Evolutionary conservation across 2,888 invertebrate genomes (phyloP).

Genomic region (Torymus texanus): DNA sequence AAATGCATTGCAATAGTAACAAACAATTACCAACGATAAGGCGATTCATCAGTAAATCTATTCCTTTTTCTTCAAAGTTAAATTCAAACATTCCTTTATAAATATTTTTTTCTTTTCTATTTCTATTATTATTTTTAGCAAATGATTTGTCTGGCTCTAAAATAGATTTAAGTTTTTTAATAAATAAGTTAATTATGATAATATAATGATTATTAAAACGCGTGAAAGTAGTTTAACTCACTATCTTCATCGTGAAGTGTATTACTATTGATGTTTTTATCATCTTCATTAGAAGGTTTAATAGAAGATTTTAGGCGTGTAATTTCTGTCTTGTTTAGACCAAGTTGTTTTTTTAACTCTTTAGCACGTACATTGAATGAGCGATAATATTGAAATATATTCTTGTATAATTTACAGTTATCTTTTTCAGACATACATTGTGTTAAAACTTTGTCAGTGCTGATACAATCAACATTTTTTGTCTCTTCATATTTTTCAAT

Average conservation of each 20-base stretch:
- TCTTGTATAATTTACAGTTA: not conserved
- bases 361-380: constrained; percentile 6
- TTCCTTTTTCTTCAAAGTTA: not conserved
- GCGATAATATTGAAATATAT: not conserved
- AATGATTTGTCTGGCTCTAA: not conserved
- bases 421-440: not conserved
- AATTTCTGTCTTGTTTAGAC: not conserved
- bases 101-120: not conserved
- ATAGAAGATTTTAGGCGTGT: not conserved
- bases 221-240: not conserved
- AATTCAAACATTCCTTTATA: constrained; percentile 24
- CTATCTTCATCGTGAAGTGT: not conserved
- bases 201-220: too few relatives aligned
- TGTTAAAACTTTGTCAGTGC: not conserved
- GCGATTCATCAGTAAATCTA: not conserved
- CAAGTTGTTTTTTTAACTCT: not conserved
- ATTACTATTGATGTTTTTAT: not conserved
- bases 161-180: not conserved
- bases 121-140: not conserved
- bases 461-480: not conserved
- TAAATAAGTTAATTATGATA: not conserved
- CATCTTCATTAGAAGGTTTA: not conserved
- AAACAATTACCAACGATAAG: constrained; percentile 21
- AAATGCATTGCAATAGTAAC: not conserved
- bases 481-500: not conserved